Evolutionary conservation across 2,797 vertebrate genomes (phyloP), one percentile per base, ranked within the genome.

Genomic region (Sphaeramia orbicularis): DNA sequence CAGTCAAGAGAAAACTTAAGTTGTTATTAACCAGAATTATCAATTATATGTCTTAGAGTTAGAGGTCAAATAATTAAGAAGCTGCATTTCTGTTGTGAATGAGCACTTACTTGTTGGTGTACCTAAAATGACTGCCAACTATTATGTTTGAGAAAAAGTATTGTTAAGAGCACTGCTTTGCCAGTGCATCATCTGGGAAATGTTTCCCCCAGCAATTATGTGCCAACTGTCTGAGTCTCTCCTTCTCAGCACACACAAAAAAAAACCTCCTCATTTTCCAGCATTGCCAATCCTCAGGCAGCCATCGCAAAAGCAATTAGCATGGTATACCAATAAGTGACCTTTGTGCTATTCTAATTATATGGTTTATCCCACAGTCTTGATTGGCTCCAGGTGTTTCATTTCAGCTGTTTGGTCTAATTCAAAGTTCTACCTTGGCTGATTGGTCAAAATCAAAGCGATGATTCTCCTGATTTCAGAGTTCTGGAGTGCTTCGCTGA

Each of bases 361-460:
- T 18, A 55, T 19, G 41, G 49, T 82, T 76, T 76, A 51, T 77
- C 71, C 77, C 54, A 52, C 36, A 0, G 60, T 38, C 68, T 71
- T 80, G 84, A 90, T 89, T 89, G 84, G 78, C 74, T 89, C 37
- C 79, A 83, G 85, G 76, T 91, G 86, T 80, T 61, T 79, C 66
- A 60, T 76, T 72, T 77, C 59, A 51, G 40, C 69, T 76, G 68
- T 87, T 85, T 82, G 81, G 74, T 78, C 35, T 68, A 69, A 78
- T 69, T 83, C 65, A 76, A 63, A 74, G 65, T 55, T 76, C 77
- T 52, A 55, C 72, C 52, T 49, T 1, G 55, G 61, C 80, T 85
- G 88, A 90, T 90, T 87, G 86, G 84, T 89, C 71, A 68, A 81
- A 89, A 91, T 91, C 80, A 84, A 73, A 83, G 75, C 3, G 65